These are phyloP conservation scores for Diarsia rubi DNA, from an alignment of 2,888 invertebrate genomes.

Conservation along the genomic window DNA sequence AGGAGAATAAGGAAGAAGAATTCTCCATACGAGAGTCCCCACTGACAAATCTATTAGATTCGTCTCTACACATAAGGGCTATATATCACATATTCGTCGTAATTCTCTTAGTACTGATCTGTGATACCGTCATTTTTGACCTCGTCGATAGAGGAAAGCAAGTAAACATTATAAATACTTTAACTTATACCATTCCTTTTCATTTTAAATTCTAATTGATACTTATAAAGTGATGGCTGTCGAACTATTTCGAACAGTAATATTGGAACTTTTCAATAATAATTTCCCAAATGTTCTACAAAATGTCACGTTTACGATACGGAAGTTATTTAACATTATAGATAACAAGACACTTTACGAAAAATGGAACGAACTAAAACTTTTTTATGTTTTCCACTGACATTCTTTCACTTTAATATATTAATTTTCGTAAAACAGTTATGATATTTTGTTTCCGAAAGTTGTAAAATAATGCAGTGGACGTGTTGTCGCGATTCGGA, in stretches of 20 bases:
- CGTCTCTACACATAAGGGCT: conserved; percentile 94
- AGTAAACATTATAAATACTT: conserved; percentile 79
- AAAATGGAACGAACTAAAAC: conserved; percentile 23
- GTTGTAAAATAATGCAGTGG: conserved; percentile 23
- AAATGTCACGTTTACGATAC: conserved; percentile 6
- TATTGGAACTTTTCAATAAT: neutral
- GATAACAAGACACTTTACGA: conserved; percentile 11
- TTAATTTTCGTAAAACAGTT: conserved; percentile 12
- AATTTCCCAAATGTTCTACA: conserved; percentile 10
- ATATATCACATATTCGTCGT: conserved; percentile 96
- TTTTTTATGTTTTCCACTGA: conserved; percentile 10
- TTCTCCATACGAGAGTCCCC: conserved; percentile 94
- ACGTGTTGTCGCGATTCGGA: conserved; percentile 39
- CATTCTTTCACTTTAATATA: conserved; percentile 22
- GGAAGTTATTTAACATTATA: conserved; percentile 19
- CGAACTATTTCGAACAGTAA: neutral
- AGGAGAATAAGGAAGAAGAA: conserved; percentile 71
- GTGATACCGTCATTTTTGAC: conserved; percentile 94
- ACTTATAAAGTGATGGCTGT: neutral
- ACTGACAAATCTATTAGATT: conserved; percentile 94
- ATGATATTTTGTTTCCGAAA: conserved; percentile 27
- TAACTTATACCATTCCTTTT: neutral
- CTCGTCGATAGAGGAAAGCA: conserved; percentile 94
- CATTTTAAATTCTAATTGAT: neutral
- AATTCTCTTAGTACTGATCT: conserved; percentile 93